These are phyloP conservation scores for Hemicentrotus pulcherrimus DNA, from an alignment of 35 echinoderm and acorn worm genomes.

Conservation along the genomic window DNA sequence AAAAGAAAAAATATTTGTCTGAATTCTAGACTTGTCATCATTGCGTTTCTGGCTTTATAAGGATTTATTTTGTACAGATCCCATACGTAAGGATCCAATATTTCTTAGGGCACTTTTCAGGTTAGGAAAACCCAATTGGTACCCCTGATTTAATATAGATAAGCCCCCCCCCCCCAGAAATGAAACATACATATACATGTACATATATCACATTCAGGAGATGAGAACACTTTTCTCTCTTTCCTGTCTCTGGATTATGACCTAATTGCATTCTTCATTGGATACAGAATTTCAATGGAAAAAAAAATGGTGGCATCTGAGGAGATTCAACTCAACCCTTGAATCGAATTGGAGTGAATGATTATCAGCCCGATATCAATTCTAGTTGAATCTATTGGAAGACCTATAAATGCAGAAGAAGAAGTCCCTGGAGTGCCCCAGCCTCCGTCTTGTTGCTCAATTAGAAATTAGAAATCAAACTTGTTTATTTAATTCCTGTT, in stretches of 20 bases:
- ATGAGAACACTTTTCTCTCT: not conserved
- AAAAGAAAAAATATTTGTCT: too few species aligned
- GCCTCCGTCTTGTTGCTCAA: not conserved
- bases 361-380: not conserved
- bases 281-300: not conserved
- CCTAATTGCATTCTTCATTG: not conserved
- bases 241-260: too few species aligned
- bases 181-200: too few species aligned
- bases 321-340: not conserved
- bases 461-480: conserved; percentile 1
- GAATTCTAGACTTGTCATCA: too few species aligned
- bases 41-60: too few species aligned
- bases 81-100: too few species aligned
- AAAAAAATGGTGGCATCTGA: not conserved
- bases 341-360: not conserved
- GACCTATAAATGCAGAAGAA: not conserved
- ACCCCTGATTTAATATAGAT: too few species aligned
- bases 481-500: not conserved
- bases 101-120: too few species aligned
- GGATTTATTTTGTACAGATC: too few species aligned
- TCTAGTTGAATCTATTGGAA: not conserved
- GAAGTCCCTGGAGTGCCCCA: not conserved
- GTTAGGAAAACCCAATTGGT: too few species aligned
- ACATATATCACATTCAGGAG: too few species aligned
- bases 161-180: too few species aligned